Base-by-base conservation (phyloP, 30 jellyfish, hydroid and myxozoan species). In the Aurelia aurita region DNA sequence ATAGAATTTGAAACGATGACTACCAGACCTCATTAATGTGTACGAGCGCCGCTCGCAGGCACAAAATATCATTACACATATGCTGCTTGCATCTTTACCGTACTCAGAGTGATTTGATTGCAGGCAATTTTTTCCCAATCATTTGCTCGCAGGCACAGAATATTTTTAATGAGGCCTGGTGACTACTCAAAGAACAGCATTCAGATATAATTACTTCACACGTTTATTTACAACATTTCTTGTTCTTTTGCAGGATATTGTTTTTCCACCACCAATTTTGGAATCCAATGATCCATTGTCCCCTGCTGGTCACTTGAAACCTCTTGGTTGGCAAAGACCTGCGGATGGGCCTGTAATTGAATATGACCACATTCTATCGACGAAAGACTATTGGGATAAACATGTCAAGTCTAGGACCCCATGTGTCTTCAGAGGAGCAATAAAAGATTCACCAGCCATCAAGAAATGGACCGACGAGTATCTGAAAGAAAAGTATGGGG, bases 261-360 rank as follows among this genome's bases (percentile, higher is more conserved):
- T 86, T 64, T 86, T 86, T 25, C 95, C 95, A 6, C 95, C 88
- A 3, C 85, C 95, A 26, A 35, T 74, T 27, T 20, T 43, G 43
- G 26, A 61, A 29, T 39, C 71, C 2, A 25, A 46, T 8, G 95
- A 86, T 31, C 43, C 72, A 23, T 45, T 31, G 14, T 61, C 18
- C 63, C 96, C 84, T 23, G 51, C 84, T 27, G 98, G 98, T 31
- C 98, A 85, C 43, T 31, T 66, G 76, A 84, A 84, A 80, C 96
- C 98, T 6, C 72, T 91, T 7, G 98, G 98, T 7, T 59, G 75
- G 74, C 98, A 91, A 71, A 85, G 93, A 63, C 77, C 90, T 19
- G 87, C 98, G 11, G 96, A 91, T 15, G 93, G 93, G 13, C 98
- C 96, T 1, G 93, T 91, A 31, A 78, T 21, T 22, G 98, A 91